phyloP scores from a whole-genome alignment of 2,797 vertebrate genomes.

The Acridotheres tristis region DNA sequence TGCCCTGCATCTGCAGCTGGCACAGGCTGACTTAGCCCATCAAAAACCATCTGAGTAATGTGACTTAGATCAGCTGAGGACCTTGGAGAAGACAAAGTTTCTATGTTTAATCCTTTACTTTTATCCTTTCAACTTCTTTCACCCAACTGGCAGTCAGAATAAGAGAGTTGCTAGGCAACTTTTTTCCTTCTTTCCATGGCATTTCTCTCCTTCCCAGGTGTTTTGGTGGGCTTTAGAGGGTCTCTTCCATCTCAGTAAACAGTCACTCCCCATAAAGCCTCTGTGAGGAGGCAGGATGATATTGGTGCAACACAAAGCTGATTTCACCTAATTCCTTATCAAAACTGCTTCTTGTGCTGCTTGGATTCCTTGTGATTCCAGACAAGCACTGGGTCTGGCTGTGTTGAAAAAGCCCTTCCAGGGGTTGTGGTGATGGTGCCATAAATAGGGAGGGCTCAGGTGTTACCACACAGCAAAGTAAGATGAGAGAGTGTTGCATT shows the following conservation, averaged over 20 bases:
- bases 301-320: neutral
- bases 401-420: neutral
- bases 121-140: neutral
- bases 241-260: neutral
- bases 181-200: neutral
- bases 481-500: neutral
- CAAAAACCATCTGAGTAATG: neutral
- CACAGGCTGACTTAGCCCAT: neutral
- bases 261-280: neutral
- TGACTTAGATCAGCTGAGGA: neutral
- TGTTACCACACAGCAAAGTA: neutral
- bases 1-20: neutral
- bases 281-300: rapidly evolving
- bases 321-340: neutral
- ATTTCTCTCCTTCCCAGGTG: neutral
- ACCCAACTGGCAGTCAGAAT: neutral
- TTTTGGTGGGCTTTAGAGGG: neutral
- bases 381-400: neutral
- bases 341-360: neutral
- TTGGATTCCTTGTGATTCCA: neutral
- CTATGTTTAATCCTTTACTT: neutral
- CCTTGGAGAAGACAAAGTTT: neutral
- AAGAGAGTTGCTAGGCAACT: conserved; percentile 12
- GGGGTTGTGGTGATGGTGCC: neutral
- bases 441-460: neutral